Percentiles rank a stretch among this genome's conserved stretches.
Conservation (phyloP, 2,797 vertebrate genomes). For the Pseudomugil tenellus region DNA sequence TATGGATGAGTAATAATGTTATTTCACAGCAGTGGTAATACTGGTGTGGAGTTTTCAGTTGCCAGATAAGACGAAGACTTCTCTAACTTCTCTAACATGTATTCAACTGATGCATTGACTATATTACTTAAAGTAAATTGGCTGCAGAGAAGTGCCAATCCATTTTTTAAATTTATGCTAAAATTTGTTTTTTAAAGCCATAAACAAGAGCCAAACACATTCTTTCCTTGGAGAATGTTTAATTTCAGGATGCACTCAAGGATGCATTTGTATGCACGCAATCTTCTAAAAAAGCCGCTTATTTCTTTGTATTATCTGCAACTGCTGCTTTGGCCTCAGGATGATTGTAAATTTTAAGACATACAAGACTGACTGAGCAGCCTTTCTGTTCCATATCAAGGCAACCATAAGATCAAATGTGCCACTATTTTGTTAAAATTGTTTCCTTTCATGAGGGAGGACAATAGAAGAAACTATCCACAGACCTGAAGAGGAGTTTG, state of each 20-base stretch:
- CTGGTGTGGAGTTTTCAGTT: constrained; percentile 39
- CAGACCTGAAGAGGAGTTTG: constrained; percentile 18
- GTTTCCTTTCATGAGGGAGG: constrained; percentile 31
- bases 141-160: constrained; percentile 21
- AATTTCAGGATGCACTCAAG: constrained; percentile 43
- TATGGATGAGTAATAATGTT: no score
- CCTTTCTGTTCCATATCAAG: constrained; percentile 28
- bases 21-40: constrained; percentile 33
- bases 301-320: constrained; percentile 24
- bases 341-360: constrained; percentile 18
- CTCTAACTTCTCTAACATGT: constrained; percentile 27
- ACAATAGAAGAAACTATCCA: constrained; percentile 18
- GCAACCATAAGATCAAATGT: constrained; percentile 28
- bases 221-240: constrained; percentile 19
- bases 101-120: constrained; percentile 12
- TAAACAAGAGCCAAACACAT: constrained; percentile 16
- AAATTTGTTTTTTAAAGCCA: constrained; percentile 7
- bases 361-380: constrained; percentile 24
- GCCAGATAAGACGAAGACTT: constrained; percentile 31
- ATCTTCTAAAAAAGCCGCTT: constrained; percentile 28
- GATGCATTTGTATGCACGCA: constrained; percentile 25
- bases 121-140: constrained; percentile 21
- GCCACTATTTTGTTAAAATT: constrained; percentile 25
- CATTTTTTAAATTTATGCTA: constrained; percentile 27
- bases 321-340: constrained; percentile 9